A percentile compares a stretch with the other conserved stretches of the same genome.
phyloP scores from a whole-genome alignment of 2,113 vertebrate genomes.

The Rhineura floridana region DNA sequence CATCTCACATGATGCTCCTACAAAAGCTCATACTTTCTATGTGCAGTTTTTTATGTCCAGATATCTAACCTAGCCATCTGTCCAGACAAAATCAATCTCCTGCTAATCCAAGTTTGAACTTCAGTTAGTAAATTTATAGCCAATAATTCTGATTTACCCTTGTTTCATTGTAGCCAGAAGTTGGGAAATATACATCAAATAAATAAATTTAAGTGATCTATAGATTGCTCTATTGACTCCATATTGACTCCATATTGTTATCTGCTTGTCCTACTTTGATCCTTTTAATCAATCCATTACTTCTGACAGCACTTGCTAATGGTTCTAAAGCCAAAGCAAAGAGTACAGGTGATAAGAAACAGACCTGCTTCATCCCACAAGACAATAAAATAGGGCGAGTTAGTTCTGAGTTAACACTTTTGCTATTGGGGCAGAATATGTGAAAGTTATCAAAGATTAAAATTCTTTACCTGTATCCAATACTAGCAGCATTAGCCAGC shows the following conservation, averaged over 20 bases:
- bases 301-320: not conserved
- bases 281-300: too few relatives aligned
- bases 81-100: not conserved
- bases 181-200: not conserved
- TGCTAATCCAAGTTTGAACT: not conserved
- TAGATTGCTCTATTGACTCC: not conserved
- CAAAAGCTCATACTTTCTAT: too few relatives aligned
- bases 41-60: not conserved
- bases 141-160: not conserved
- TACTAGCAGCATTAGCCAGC: too few relatives aligned
- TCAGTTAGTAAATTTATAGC: not conserved
- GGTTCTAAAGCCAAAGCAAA: not conserved
- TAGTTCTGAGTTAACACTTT: not conserved
- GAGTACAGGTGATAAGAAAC: not conserved
- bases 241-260: not conserved
- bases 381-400: not conserved
- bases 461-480: too few relatives aligned
- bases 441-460: too few relatives aligned
- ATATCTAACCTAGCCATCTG: not conserved
- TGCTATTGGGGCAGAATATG: not conserved
- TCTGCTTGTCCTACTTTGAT: not conserved
- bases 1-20: too few relatives aligned
- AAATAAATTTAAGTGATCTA: not conserved
- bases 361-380: not conserved
- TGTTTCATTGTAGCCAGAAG: not conserved